Evolutionary conservation across 1,140 invertebrate genomes (phyloP).

Genomic region (Zaprionus ornatus): DNA sequence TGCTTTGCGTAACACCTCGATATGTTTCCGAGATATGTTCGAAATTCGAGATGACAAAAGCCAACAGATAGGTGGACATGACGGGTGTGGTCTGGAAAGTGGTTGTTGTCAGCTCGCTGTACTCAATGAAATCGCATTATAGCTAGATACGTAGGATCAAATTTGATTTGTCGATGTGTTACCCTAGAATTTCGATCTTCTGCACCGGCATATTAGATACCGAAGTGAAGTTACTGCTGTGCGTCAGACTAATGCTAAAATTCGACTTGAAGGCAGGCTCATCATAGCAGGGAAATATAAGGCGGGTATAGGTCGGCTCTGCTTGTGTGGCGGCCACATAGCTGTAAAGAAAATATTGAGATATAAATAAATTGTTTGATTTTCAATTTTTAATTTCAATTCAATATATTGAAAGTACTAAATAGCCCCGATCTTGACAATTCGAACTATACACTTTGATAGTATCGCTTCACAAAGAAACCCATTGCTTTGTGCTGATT

Average conservation of each 20-base stretch:
- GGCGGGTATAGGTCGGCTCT: conserved; percentile 90
- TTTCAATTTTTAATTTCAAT: too few species aligned
- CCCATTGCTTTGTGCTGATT: conserved; percentile 8
- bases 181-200: conserved; percentile 49
- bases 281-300: conserved; percentile 95
- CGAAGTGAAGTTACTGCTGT: conserved; percentile 84
- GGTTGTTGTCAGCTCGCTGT: conserved; percentile 66
- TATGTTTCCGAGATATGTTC: conserved; percentile 66
- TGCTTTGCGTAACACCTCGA: conserved; percentile 83
- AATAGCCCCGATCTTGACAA: background rate
- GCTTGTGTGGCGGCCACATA: conserved; percentile 91
- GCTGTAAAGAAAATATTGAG: conserved; percentile 80
- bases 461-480: conserved; percentile 28
- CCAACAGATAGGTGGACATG: conserved; percentile 91
- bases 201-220: conserved; percentile 86
- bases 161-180: background rate
- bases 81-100: conserved; percentile 85
- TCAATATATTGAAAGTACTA: too few species aligned
- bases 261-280: conserved; percentile 92
- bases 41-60: conserved; percentile 90
- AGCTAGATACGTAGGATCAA: background rate
- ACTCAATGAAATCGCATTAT: conserved; percentile 18
- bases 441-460: background rate
- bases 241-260: conserved; percentile 87
- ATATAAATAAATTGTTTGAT: too few species aligned